phyloP scores from a whole-genome alignment of 2,888 invertebrate species.

The Scaptomyza caliginosa region DNA sequence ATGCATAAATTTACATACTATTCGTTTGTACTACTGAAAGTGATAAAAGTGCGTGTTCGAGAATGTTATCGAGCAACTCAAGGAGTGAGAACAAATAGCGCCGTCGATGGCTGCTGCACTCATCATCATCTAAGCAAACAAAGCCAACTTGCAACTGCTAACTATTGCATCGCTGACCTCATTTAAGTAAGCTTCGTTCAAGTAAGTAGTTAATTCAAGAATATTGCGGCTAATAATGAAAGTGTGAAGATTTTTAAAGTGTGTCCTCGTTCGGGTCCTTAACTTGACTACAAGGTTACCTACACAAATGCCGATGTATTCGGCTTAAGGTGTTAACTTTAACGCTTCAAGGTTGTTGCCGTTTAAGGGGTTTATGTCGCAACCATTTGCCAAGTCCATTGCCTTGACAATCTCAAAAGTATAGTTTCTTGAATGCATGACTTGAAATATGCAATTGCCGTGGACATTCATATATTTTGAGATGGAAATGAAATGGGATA shows the following conservation, averaged over 20 bases:
- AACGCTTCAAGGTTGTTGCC: slow-evolving; percentile 65
- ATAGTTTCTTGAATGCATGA: slow-evolving; percentile 19
- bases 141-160: background rate
- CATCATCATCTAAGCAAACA: background rate
- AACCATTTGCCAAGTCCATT: slow-evolving; percentile 36
- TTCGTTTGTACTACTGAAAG: slow-evolving; percentile 5
- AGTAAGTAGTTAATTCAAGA: too few species aligned
- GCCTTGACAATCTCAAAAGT: slow-evolving; percentile 31
- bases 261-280: slow-evolving; percentile 20
- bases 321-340: slow-evolving; percentile 52
- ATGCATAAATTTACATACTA: background rate
- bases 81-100: slow-evolving; percentile 1
- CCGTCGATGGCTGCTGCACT: slow-evolving; percentile 26
- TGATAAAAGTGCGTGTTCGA: slow-evolving; percentile 28
- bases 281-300: slow-evolving; percentile 47
- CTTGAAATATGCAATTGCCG: slow-evolving; percentile 32
- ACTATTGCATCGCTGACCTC: slow-evolving; percentile 17
- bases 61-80: slow-evolving; percentile 24
- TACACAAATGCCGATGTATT: slow-evolving; percentile 1
- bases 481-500: slow-evolving; percentile 25
- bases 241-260: background rate
- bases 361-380: slow-evolving; percentile 50
- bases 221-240: background rate
- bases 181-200: slow-evolving; percentile 48
- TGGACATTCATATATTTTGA: slow-evolving; percentile 2